These are phyloP conservation scores for Anthonomus grandis DNA, from an alignment of 1,140 invertebrate genomes.

Conservation along the genomic window DNA sequence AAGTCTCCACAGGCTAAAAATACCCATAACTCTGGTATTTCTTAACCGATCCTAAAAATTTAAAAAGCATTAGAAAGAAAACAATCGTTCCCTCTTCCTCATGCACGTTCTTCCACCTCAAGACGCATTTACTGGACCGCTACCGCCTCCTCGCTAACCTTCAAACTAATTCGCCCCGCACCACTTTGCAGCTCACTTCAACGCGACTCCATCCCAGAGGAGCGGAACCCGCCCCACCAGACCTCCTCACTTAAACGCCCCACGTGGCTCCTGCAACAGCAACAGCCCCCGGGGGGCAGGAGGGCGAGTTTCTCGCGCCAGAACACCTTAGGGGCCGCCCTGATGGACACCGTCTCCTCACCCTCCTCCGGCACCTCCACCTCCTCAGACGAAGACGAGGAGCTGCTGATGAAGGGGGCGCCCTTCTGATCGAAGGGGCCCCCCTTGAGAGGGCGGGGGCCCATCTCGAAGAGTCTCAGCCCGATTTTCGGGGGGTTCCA, in stretches of 20 bases:
- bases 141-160: no score
- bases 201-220: slow-evolving; percentile 45
- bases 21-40: no score
- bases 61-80: no score
- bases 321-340: slow-evolving; percentile 37
- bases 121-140: no score
- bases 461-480: slow-evolving; percentile 21
- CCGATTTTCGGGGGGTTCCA: slow-evolving; percentile 21
- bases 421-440: slow-evolving; percentile 37
- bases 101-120: no score
- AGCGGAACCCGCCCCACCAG: slow-evolving; percentile 25
- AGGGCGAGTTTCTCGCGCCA: slow-evolving; percentile 35
- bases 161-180: not conserved
- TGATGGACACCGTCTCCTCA: slow-evolving; percentile 42
- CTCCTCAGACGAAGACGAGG: slow-evolving; percentile 41
- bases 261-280: slow-evolving; percentile 40
- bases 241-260: slow-evolving; percentile 36
- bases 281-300: slow-evolving; percentile 21
- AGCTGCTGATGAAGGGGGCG: slow-evolving; percentile 44
- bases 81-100: no score
- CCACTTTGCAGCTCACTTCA: slow-evolving; percentile 41
- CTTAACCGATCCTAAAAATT: no score
- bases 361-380: slow-evolving; percentile 39
- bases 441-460: slow-evolving; percentile 18
- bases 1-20: no score